Percentiles rank a stretch among this genome's conserved stretches.
These are phyloP conservation scores for Coreoperca whiteheadi DNA, from an alignment of 2,113 vertebrate genomes.

Conservation along the genomic window DNA sequence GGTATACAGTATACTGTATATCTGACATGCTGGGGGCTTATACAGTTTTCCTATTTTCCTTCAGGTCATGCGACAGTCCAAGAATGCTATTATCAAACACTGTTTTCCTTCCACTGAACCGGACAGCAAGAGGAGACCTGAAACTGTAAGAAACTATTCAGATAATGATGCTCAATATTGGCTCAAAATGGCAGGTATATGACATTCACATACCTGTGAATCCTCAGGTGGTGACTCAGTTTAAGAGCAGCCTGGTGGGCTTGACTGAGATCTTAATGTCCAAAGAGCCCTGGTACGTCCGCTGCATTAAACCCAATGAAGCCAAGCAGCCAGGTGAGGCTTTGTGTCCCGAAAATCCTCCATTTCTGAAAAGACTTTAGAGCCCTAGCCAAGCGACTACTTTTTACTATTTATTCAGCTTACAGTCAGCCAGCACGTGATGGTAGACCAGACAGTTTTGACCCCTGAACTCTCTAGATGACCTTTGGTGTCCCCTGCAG, in stretches of 20 bases:
- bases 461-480: neutral
- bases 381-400: neutral
- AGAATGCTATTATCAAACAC: slow-evolving; percentile 89
- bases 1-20: neutral
- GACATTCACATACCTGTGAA: no score
- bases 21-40: neutral
- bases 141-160: slow-evolving; percentile 87
- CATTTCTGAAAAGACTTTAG: neutral
- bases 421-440: neutral
- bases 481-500: slow-evolving; percentile 73
- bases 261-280: slow-evolving; percentile 93
- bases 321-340: slow-evolving; percentile 89
- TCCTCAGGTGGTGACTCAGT: slow-evolving; percentile 94
- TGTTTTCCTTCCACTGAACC: slow-evolving; percentile 89
- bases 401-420: neutral
- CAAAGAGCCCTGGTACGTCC: slow-evolving; percentile 95
- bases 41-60: neutral
- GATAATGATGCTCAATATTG: neutral
- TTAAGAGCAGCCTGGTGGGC: slow-evolving; percentile 92
- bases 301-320: slow-evolving; percentile 97
- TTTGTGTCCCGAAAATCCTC: neutral
- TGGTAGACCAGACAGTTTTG: neutral
- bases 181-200: no score
- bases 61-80: slow-evolving; percentile 91
- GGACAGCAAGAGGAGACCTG: slow-evolving; percentile 91